Conservation (phyloP, 2,797 vertebrate species). For the Varecia variegata region DNA sequence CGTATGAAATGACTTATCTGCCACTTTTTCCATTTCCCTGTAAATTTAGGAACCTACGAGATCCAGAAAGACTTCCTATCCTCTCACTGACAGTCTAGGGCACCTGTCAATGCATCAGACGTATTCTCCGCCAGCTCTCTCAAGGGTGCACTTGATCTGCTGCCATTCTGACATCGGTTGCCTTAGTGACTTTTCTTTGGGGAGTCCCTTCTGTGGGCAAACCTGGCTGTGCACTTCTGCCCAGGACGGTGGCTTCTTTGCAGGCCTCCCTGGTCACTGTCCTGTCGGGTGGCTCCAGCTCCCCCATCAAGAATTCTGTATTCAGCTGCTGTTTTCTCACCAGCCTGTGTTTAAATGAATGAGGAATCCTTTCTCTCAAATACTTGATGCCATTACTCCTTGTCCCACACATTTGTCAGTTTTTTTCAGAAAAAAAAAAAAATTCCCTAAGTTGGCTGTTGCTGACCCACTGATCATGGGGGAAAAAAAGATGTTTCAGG, state of each 20-base stretch:
- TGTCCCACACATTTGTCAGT: not conserved
- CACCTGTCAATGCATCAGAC: constrained; percentile 43
- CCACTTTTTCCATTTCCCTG: not conserved
- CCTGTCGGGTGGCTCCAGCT: not conserved
- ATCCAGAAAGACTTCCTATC: not conserved
- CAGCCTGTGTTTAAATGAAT: not conserved
- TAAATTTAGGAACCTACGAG: not conserved
- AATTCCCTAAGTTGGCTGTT: not conserved
- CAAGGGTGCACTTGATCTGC: not conserved
- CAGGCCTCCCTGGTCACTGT: not conserved
- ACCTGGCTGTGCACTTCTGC: not conserved
- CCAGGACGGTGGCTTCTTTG: not conserved
- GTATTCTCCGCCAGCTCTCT: not conserved
- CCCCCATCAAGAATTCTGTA: not conserved
- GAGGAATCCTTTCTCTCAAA: not conserved
- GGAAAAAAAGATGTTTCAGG: not conserved
- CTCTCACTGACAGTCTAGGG: not conserved
- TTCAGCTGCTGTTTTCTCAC: not conserved
- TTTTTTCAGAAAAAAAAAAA: not conserved
- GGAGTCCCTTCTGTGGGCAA: not conserved
- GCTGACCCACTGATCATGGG: not conserved
- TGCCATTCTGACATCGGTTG: not conserved
- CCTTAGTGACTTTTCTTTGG: not conserved
- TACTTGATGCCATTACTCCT: not conserved
- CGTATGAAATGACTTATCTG: not conserved